Evolutionary conservation across 37 sponge, comb jelly and placozoan species (phyloP).

Genomic region (Agelas oroides): DNA sequence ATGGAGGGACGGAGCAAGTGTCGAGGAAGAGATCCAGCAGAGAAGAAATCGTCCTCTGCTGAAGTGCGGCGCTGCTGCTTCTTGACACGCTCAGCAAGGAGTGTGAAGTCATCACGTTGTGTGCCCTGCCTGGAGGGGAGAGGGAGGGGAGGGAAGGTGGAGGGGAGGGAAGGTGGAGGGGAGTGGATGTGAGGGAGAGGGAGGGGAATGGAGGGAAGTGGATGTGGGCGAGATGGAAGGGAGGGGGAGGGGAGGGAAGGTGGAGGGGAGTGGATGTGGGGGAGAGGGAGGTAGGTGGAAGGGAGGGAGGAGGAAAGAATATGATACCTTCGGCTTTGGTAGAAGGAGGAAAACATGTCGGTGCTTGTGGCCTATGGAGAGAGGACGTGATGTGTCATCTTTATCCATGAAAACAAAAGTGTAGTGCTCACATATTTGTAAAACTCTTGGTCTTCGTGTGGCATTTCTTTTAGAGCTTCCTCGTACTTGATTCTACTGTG

Average conservation of each 20-base stretch:
- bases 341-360: constrained; percentile 73
- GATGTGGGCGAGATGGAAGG: no score
- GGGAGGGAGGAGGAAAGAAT: no score
- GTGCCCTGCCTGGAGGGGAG: constrained; percentile 26
- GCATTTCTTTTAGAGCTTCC: constrained; percentile 18
- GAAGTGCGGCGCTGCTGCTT: neutral
- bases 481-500: constrained; percentile 59
- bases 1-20: no score
- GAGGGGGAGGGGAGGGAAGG: no score
- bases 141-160: no score
- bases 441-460: constrained; percentile 52
- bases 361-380: constrained; percentile 35
- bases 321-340: constrained; percentile 38
- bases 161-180: no score
- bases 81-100: constrained; percentile 54
- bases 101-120: constrained; percentile 46
- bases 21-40: neutral
- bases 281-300: neutral
- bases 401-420: no score
- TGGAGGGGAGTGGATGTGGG: no score
- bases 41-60: neutral
- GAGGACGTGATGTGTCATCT: neutral
- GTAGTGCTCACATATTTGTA: constrained; percentile 35
- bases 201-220: neutral
- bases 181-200: neutral